Evolutionary conservation across 1,140 invertebrate species (phyloP).

Genomic region (Drosophila kohkoa): DNA sequence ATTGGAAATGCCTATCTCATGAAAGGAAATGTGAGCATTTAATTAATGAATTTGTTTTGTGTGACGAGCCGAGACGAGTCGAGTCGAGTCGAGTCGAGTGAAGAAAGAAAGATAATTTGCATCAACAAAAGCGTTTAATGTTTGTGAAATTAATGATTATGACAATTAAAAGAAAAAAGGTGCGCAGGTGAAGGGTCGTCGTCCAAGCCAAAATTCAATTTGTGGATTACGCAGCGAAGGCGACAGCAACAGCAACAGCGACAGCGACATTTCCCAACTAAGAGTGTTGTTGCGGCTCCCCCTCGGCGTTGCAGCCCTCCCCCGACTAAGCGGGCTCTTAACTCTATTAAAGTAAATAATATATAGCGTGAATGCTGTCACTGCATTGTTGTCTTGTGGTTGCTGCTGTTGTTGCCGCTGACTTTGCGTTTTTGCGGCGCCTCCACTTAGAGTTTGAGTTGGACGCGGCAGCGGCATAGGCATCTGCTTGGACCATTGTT

Average conservation of each 20-base stretch:
- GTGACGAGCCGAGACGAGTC: not conserved
- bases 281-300: not conserved
- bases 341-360: slow-evolving; percentile 82
- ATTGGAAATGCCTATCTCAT: slow-evolving; percentile 3
- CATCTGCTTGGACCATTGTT: slow-evolving; percentile 60
- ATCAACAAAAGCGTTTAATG: slow-evolving; percentile 50
- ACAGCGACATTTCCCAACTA: slow-evolving; percentile 66
- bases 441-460: slow-evolving; percentile 48
- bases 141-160: slow-evolving; percentile 71
- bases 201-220: slow-evolving; percentile 40
- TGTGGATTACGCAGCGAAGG: slow-evolving; percentile 36
- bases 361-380: slow-evolving; percentile 68
- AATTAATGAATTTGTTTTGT: slow-evolving; percentile 8
- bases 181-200: slow-evolving; percentile 61
- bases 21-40: slow-evolving; percentile 12
- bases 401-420: slow-evolving; percentile 52
- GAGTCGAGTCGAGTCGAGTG: too few relatives aligned
- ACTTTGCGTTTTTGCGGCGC: slow-evolving; percentile 64
- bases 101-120: slow-evolving; percentile 50
- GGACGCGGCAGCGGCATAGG: not conserved
- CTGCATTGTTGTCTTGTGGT: slow-evolving; percentile 42
- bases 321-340: slow-evolving; percentile 38
- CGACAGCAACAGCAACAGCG: slow-evolving; percentile 27
- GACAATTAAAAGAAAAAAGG: slow-evolving; percentile 59
- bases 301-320: not conserved